phyloP scores from a whole-genome alignment of 2,113 vertebrate species.

The Silurus glanis region DNA sequence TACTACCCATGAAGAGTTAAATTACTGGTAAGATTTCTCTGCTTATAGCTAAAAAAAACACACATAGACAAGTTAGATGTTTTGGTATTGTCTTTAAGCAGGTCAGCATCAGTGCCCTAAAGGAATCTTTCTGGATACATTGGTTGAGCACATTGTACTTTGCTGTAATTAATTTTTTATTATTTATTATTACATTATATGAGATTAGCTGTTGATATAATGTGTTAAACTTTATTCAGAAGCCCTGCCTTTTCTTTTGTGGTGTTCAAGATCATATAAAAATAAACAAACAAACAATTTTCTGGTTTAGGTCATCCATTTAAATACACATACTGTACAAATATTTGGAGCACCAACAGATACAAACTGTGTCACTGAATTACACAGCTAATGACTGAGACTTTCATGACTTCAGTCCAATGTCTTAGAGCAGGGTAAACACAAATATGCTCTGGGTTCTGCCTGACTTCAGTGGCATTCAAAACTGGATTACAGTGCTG shows the following conservation, averaged over 20 bases:
- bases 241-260: not conserved
- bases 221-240: not conserved
- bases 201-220: not conserved
- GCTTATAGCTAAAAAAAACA: not conserved
- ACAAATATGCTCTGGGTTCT: not conserved
- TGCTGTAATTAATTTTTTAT: not conserved
- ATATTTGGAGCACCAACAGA: not conserved
- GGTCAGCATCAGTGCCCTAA: not conserved
- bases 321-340: not conserved
- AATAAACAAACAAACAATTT: not conserved
- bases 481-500: not conserved
- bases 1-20: not conserved
- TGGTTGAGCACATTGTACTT: not conserved
- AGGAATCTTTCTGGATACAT: not conserved
- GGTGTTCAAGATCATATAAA: not conserved
- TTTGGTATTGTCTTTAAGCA: not conserved
- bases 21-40: not conserved
- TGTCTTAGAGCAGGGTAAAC: not conserved
- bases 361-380: not conserved
- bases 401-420: not conserved
- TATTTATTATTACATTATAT: not conserved
- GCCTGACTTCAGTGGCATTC: not conserved
- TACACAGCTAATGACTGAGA: not conserved
- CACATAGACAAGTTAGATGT: not conserved
- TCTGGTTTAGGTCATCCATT: not conserved